A percentile compares a stretch with the other conserved stretches of the same genome.
These are phyloP conservation scores for Drosophila repletoides DNA, from an alignment of 1,140 invertebrate genomes.

Conservation along the genomic window DNA sequence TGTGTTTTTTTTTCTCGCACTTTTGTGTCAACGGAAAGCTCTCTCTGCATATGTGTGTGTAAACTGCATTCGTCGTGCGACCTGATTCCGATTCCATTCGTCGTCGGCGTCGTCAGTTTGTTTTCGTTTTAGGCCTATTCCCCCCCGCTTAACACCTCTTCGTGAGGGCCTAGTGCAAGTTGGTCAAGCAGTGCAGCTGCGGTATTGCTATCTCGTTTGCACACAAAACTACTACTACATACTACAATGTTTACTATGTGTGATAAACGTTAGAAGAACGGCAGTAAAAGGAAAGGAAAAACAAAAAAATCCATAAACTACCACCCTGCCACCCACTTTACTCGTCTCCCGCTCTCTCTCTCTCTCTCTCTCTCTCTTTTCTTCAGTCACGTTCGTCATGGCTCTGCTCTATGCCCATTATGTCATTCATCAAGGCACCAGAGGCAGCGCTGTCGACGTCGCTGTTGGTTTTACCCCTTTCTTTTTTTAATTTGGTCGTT, in stretches of 20 bases:
- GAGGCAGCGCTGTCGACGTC: conserved; percentile 18
- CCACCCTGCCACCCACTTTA: neutral
- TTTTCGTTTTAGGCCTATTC: conserved; percentile 47
- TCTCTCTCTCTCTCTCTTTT: conserved; percentile 1
- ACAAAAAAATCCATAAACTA: conserved; percentile 76
- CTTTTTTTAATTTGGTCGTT: neutral
- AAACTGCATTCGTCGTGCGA: conserved; percentile 45
- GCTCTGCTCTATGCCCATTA: conserved; percentile 57
- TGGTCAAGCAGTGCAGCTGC: conserved; percentile 25
- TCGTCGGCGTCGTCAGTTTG: conserved; percentile 41
- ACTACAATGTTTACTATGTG: conserved; percentile 80
- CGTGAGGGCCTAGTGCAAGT: neutral
- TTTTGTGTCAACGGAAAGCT: conserved; percentile 44
- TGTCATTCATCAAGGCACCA: conserved; percentile 67
- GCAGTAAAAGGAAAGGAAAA: neutral
- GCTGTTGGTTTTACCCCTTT: conserved; percentile 49
- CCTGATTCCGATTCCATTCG: conserved; percentile 47
- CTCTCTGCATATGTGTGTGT: conserved; percentile 17
- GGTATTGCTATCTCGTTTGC: conserved; percentile 21
- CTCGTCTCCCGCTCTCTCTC: neutral
- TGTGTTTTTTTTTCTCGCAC: too few relatives aligned
- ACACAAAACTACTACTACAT: conserved; percentile 55
- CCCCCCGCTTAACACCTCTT: neutral
- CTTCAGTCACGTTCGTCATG: conserved; percentile 22
- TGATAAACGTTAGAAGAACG: conserved; percentile 32